phyloP scores from a whole-genome alignment of 2,888 invertebrate species.

The Idaea dimidiata region DNA sequence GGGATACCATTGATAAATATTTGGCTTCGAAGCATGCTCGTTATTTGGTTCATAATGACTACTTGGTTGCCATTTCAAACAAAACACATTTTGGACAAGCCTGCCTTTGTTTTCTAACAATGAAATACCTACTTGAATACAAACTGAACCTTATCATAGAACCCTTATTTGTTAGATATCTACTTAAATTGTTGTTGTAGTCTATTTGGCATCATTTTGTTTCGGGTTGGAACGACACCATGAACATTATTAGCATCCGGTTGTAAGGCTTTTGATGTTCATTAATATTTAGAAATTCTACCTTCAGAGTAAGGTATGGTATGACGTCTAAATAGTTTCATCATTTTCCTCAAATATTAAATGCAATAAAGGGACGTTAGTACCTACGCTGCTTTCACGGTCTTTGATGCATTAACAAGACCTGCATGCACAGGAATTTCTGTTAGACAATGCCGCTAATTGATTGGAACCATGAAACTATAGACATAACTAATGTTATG shows the following conservation, averaged over 20 bases:
- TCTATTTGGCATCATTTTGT: constrained; percentile 51
- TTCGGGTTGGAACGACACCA: constrained; percentile 20
- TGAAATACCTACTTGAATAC: constrained; percentile 58
- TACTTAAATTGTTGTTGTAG: constrained; percentile 55
- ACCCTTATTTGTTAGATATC: constrained; percentile 58
- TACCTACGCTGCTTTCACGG: too few relatives aligned
- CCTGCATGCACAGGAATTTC: too few relatives aligned
- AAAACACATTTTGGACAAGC: constrained; percentile 64
- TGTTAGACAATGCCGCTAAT: too few relatives aligned
- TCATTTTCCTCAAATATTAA: constrained; percentile 10
- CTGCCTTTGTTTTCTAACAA: constrained; percentile 64
- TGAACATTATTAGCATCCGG: constrained; percentile 30
- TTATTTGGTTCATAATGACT: constrained; percentile 30
- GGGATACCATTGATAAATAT: constrained; percentile 16
- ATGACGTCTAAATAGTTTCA: neutral
- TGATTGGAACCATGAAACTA: too few relatives aligned
- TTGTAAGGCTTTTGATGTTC: constrained; percentile 20
- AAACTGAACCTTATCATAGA: constrained; percentile 63
- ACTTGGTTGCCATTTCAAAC: constrained; percentile 56
- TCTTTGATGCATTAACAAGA: too few relatives aligned
- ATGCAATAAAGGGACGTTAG: neutral
- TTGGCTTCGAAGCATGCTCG: constrained; percentile 29
- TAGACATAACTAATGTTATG: too few relatives aligned
- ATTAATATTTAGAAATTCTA: constrained; percentile 14
- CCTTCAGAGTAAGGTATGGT: neutral